Conservation (phyloP, 2,888 invertebrate genomes). For the Ectemnius continuus region DNA sequence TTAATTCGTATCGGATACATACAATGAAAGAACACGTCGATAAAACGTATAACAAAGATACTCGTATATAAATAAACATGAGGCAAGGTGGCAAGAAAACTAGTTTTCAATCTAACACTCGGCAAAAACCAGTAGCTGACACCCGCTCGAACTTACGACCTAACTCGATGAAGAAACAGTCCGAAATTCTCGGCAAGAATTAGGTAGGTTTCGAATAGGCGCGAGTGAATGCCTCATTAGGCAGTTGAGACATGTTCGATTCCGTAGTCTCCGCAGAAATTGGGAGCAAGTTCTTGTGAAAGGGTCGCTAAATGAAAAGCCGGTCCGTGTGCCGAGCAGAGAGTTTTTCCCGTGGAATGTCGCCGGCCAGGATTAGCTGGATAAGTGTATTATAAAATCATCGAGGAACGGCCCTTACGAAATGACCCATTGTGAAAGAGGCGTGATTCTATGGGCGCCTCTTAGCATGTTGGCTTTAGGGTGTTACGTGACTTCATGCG, state of each 20-base stretch:
- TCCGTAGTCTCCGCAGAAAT: not conserved
- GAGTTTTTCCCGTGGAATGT: not conserved
- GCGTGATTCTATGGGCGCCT: not conserved
- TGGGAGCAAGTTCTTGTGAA: slow-evolving; percentile 4
- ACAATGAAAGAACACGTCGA: no score
- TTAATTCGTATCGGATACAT: no score
- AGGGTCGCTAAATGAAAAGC: not conserved
- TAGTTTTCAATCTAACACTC: no score
- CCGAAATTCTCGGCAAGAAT: no score
- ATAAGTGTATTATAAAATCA: slow-evolving; percentile 8
- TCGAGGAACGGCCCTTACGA: slow-evolving; percentile 10
- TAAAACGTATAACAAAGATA: no score
- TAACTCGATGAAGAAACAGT: no score
- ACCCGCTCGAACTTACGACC: no score
- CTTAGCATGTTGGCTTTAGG: not conserved
- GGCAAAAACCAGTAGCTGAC: no score
- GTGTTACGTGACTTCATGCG: slow-evolving; percentile 4
- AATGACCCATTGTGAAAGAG: slow-evolving; percentile 7
- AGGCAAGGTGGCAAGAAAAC: no score
- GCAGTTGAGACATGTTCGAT: not conserved
- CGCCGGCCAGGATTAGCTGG: not conserved
- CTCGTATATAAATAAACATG: no score
- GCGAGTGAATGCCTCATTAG: not conserved
- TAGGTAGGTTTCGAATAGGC: no score
- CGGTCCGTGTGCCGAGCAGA: not conserved